Evolutionary conservation across 2,888 invertebrate genomes (phyloP).

Genomic region (Cephus pulcher): DNA sequence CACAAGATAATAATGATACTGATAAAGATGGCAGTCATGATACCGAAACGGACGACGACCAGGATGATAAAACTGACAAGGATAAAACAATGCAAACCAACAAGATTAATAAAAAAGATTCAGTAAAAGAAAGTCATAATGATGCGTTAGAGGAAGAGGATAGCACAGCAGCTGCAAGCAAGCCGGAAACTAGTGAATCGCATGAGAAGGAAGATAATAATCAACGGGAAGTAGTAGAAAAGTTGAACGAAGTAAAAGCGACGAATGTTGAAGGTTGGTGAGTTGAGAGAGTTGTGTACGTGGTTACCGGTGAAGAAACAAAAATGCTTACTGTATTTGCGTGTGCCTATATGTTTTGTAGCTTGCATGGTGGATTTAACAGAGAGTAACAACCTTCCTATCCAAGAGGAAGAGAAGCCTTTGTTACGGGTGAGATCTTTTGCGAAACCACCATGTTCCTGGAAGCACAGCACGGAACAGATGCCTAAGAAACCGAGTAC

Average conservation of each 20-base stretch:
- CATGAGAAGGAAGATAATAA: background rate
- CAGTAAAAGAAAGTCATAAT: slow-evolving; percentile 14
- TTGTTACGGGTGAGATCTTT: slow-evolving; percentile 52
- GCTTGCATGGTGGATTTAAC: too few relatives aligned
- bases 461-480: slow-evolving; percentile 37
- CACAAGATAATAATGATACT: slow-evolving; percentile 8
- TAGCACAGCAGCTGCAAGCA: background rate
- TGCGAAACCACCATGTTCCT: slow-evolving; percentile 54
- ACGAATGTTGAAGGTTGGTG: background rate
- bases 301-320: too few relatives aligned
- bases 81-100: too few relatives aligned
- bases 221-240: background rate
- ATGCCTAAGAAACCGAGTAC: too few relatives aligned
- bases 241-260: background rate
- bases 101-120: background rate
- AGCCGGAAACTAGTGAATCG: background rate
- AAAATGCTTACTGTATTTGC: too few relatives aligned
- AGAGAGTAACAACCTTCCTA: too few relatives aligned
- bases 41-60: background rate
- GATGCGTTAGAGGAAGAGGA: slow-evolving; percentile 12
- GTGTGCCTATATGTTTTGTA: too few relatives aligned
- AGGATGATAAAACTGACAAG: background rate
- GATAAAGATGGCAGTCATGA: too few relatives aligned
- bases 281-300: too few relatives aligned
- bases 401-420: slow-evolving; percentile 25